These are phyloP conservation scores for Nymphalis io DNA, from an alignment of 1,140 invertebrate genomes.

Conservation along the genomic window DNA sequence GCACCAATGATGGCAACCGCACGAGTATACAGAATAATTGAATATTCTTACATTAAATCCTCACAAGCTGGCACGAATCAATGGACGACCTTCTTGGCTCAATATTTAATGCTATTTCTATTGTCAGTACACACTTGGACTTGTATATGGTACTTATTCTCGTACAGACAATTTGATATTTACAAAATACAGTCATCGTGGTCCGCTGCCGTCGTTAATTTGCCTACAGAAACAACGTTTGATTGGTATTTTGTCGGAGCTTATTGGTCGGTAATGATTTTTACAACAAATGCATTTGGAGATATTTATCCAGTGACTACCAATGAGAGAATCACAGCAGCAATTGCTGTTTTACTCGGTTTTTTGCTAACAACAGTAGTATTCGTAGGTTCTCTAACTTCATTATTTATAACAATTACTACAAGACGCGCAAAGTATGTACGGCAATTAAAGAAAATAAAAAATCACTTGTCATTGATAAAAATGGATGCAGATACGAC, in stretches of 20 bases:
- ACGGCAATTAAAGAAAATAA: slow-evolving; percentile 66
- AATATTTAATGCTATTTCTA: slow-evolving; percentile 68
- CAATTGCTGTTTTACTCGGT: slow-evolving; percentile 64
- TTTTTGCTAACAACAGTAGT: slow-evolving; percentile 71
- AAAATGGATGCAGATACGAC: slow-evolving; percentile 68
- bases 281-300: slow-evolving; percentile 71
- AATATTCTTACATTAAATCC: slow-evolving; percentile 69
- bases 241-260: slow-evolving; percentile 73
- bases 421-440: slow-evolving; percentile 70
- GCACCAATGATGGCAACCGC: slow-evolving; percentile 59
- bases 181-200: slow-evolving; percentile 62
- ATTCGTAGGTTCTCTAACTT: slow-evolving; percentile 72
- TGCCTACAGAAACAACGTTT: slow-evolving; percentile 63
- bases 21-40: slow-evolving; percentile 65
- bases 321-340: slow-evolving; percentile 62
- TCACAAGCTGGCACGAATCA: slow-evolving; percentile 74
- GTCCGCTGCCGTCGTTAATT: slow-evolving; percentile 58
- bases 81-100: slow-evolving; percentile 72
- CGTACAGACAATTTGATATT: slow-evolving; percentile 64
- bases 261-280: slow-evolving; percentile 71
- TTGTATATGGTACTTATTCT: slow-evolving; percentile 69
- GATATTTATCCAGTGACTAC: slow-evolving; percentile 72
- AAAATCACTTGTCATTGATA: slow-evolving; percentile 65
- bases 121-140: slow-evolving; percentile 71
- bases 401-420: slow-evolving; percentile 73